Conservation (phyloP, 2,888 invertebrate species). For the Agriopis marginaria region DNA sequence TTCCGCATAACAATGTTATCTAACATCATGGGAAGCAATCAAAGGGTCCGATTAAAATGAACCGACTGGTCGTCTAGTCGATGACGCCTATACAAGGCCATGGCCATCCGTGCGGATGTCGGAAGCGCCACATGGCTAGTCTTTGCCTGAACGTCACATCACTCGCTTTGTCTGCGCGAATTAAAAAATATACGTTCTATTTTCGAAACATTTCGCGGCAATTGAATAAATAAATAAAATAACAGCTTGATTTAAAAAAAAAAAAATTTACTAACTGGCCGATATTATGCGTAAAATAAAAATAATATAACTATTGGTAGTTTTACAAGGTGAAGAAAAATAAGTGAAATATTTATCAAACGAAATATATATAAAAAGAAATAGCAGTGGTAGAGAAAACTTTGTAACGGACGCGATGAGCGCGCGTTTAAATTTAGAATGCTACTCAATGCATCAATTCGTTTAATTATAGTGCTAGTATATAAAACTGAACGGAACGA, state of each 20-base stretch:
- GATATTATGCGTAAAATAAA: not conserved
- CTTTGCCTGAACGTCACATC: slow-evolving; percentile 53
- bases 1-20: not conserved
- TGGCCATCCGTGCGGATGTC: slow-evolving; percentile 62
- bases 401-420: slow-evolving; percentile 20
- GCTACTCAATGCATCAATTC: slow-evolving; percentile 55
- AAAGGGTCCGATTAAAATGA: slow-evolving; percentile 50
- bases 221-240: not conserved
- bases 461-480: slow-evolving; percentile 62
- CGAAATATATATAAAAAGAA: not conserved
- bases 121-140: slow-evolving; percentile 66
- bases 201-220: slow-evolving; percentile 9
- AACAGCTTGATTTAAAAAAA: not conserved
- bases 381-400: not conserved
- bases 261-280: not conserved
- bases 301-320: not conserved
- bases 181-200: slow-evolving; percentile 34
- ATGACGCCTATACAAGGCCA: slow-evolving; percentile 60
- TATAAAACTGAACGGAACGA: slow-evolving; percentile 56
- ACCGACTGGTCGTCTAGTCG: slow-evolving; percentile 49
- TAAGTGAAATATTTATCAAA: not conserved
- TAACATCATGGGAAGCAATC: slow-evolving; percentile 43
- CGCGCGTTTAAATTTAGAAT: slow-evolving; percentile 40
- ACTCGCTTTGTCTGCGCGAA: slow-evolving; percentile 45
- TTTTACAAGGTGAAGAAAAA: not conserved